Conservation (phyloP, 2,888 invertebrate species). For the Acleris cristana region DNA sequence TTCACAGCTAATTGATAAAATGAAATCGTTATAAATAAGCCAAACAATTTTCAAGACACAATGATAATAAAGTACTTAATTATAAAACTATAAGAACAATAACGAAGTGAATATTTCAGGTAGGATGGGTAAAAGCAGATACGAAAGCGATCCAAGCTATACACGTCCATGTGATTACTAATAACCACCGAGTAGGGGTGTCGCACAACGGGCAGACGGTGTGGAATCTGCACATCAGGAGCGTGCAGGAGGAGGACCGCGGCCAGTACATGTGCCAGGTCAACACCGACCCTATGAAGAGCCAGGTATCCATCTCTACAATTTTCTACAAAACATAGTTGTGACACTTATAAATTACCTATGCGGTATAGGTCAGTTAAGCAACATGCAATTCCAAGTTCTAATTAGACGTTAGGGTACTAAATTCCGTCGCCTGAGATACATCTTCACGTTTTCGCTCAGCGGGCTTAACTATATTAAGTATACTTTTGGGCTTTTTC, state of each 20-base stretch:
- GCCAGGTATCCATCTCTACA: conserved; percentile 86
- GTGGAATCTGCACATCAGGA: conserved; percentile 95
- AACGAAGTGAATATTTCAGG: conserved; percentile 78
- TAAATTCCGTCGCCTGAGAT: conserved; percentile 51
- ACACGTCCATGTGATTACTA: conserved; percentile 95
- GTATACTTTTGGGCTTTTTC: conserved; percentile 38
- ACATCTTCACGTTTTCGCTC: conserved; percentile 40
- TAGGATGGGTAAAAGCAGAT: conserved; percentile 96
- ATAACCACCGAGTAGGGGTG: conserved; percentile 93
- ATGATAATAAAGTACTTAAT: conserved; percentile 1
- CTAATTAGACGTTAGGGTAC: conserved; percentile 61
- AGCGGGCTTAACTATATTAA: conserved; percentile 11
- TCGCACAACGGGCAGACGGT: conserved; percentile 93
- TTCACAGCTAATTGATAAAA: too few relatives aligned
- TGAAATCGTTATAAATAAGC: too few relatives aligned
- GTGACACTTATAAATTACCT: too few relatives aligned
- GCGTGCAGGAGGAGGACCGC: conserved; percentile 93
- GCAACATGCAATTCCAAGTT: too few relatives aligned
- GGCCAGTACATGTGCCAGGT: conserved; percentile 97
- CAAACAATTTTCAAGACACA: neutral
- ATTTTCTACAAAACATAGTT: too few relatives aligned
- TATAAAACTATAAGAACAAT: neutral
- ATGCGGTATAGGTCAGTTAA: too few relatives aligned
- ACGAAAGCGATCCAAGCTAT: conserved; percentile 97
- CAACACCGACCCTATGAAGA: conserved; percentile 97